Base-by-base conservation (phyloP, 2,797 vertebrate genomes). In the Scomberomorus guttatus region DNA sequence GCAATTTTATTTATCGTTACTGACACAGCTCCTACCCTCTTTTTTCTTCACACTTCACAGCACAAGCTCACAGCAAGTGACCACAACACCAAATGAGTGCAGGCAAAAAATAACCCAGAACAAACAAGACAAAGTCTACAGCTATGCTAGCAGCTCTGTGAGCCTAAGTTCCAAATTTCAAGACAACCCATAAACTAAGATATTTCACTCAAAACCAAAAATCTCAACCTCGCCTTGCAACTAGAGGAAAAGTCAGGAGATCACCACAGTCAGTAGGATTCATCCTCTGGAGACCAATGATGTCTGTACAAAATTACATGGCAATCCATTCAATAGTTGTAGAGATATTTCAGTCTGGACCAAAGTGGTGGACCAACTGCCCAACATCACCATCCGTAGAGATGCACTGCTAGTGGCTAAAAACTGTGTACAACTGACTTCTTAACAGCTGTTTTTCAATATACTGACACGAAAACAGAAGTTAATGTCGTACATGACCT, bases 11-110 rank as follows among this genome's bases (percentile, higher is more conserved):
- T 60, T 27, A 67, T 65, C 39, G 27, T 48, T 58, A n/a, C 34
- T 27, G 11, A 48, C 71, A 63, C 27, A 14, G 13, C 10, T 22
- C 54, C 27, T 37, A 1, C 58, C 42, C 54, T 2, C 22, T 4
- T 59, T 63, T 18, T 34, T 12, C 50, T 46, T 37, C 34, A 65
- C 13, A 75, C 42, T 50, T 65, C 55, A 48, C 11, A 39, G 22
- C 44, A 24, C 66, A 32, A 44, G 61, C 72, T 76, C 77, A 69
- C 62, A 79, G 71, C 37, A 65, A 72, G 46, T 27, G 25, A 34
- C 61, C 27, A 42, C 18, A 73, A 60, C 34, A 55, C 46, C 48
- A 27, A 63, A 72, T n/a, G 15, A 60, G 25, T 18, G 27, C 24
- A 62, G 34, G 12, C 2, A 25, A 32, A 12, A 63, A 69, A 25